These are phyloP conservation scores for Ostrea edulis DNA, from an alignment of 1,140 invertebrate genomes.

Conservation along the genomic window DNA sequence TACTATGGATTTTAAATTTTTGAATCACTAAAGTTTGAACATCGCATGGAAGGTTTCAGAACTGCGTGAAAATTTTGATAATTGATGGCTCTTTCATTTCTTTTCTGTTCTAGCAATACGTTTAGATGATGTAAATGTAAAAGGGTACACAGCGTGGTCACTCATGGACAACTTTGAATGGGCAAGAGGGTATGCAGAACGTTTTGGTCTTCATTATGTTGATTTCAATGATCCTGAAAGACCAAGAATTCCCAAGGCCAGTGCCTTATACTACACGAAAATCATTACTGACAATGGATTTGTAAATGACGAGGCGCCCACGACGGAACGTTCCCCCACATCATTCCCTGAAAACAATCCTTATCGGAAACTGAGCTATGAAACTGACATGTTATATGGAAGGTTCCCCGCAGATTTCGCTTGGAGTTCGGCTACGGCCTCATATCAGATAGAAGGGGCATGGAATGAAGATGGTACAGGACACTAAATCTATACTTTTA, in stretches of 20 bases:
- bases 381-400: conserved; percentile 68
- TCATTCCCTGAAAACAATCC: not conserved
- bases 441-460: conserved; percentile 80
- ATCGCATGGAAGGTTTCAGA: too few species aligned
- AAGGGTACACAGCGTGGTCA: conserved; percentile 87
- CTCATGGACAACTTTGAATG: conserved; percentile 91
- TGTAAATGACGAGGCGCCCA: not conserved
- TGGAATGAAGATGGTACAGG: conserved; percentile 78
- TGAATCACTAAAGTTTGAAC: too few species aligned
- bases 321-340: not conserved
- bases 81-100: not conserved
- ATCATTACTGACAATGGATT: conserved; percentile 73
- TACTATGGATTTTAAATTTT: not conserved
- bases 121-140: conserved; percentile 84
- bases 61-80: not conserved
- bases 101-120: conserved; percentile 71
- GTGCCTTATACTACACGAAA: conserved; percentile 79
- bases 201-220: conserved; percentile 88
- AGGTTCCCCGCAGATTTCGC: conserved; percentile 77
- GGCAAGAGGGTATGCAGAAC: conserved; percentile 81
- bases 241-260: conserved; percentile 86
- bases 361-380: conserved; percentile 32
- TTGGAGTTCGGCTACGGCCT: conserved; percentile 78
- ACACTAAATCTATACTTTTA: not conserved
- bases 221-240: conserved; percentile 85